A percentile compares a stretch with the other conserved stretches of the same genome.
Evolutionary conservation across 2,797 vertebrate genomes (phyloP).

Genomic region (Cuculus canorus): DNA sequence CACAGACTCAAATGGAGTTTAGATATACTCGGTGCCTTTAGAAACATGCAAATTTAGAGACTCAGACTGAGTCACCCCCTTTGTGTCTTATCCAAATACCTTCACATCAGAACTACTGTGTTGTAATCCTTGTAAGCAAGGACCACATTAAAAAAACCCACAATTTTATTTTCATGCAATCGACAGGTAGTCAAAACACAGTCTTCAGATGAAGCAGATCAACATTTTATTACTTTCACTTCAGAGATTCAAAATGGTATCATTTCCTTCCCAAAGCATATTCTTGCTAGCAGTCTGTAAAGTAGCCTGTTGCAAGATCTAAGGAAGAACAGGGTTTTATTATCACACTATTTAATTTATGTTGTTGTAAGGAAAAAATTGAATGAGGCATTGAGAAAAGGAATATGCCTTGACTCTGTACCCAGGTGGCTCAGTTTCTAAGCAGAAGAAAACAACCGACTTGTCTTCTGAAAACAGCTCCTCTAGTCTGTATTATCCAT

Average conservation of each 20-base stretch:
- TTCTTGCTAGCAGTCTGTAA: not conserved
- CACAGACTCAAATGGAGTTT: not conserved
- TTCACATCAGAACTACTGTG: not conserved
- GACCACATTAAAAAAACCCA: accelerated
- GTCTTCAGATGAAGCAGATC: not conserved
- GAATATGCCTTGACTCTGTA: not conserved
- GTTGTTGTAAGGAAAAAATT: not conserved
- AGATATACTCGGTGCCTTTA: not conserved
- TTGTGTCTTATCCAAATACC: not conserved
- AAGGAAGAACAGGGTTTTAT: not conserved
- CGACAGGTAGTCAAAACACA: not conserved
- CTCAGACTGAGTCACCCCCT: not conserved
- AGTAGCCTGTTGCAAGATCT: not conserved
- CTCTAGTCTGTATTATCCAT: not conserved
- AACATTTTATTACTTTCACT: not conserved
- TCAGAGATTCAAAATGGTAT: not conserved
- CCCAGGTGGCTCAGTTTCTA: not conserved
- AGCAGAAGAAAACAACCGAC: not conserved
- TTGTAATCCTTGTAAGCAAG: not conserved
- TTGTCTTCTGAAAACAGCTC: not conserved
- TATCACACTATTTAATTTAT: not conserved
- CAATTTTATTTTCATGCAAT: not conserved
- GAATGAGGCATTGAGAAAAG: not conserved
- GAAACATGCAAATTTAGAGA: not conserved
- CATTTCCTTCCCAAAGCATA: not conserved